Conservation (phyloP, 1,140 invertebrate species). For the Meloidogyne hapla region DNA sequence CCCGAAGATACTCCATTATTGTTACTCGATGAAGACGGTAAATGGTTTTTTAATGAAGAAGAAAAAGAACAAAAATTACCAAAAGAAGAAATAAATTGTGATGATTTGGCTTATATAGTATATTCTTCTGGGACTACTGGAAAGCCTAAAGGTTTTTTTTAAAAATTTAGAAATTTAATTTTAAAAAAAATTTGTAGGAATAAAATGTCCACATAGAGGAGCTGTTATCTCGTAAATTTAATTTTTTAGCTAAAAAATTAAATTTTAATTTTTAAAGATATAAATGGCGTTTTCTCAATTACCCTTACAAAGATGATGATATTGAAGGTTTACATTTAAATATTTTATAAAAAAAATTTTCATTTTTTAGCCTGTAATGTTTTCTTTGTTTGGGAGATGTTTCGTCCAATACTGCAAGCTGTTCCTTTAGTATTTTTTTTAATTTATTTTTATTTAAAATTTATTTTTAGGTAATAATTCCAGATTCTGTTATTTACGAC, state of each 20-base stretch:
- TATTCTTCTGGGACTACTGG: constrained; percentile 68
- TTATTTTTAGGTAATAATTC: constrained; percentile 61
- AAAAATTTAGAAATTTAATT: neutral
- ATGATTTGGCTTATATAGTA: constrained; percentile 67
- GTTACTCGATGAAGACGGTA: constrained; percentile 14
- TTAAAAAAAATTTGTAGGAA: constrained; percentile 45
- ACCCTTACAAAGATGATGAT: constrained; percentile 64
- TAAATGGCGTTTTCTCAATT: constrained; percentile 63
- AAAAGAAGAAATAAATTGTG: constrained; percentile 31
- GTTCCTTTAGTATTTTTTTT: constrained; percentile 64
- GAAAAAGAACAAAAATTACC: neutral
- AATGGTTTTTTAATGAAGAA: constrained; percentile 18
- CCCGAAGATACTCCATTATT: constrained; percentile 17
- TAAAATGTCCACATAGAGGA: constrained; percentile 67
- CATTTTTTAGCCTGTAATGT: constrained; percentile 64
- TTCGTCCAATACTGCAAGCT: constrained; percentile 66
- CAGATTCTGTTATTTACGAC: constrained; percentile 66
- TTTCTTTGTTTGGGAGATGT: constrained; percentile 67
- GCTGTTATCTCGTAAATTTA: constrained; percentile 66
- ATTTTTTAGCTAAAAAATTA: constrained; percentile 50
- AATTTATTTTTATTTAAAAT: neutral
- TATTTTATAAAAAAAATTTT: neutral
- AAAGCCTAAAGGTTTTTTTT: constrained; percentile 67
- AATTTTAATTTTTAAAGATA: constrained; percentile 45
- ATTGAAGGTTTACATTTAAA: constrained; percentile 51